phyloP scores from a whole-genome alignment of 2,797 vertebrate species.

The Syngnathus acus region DNA sequence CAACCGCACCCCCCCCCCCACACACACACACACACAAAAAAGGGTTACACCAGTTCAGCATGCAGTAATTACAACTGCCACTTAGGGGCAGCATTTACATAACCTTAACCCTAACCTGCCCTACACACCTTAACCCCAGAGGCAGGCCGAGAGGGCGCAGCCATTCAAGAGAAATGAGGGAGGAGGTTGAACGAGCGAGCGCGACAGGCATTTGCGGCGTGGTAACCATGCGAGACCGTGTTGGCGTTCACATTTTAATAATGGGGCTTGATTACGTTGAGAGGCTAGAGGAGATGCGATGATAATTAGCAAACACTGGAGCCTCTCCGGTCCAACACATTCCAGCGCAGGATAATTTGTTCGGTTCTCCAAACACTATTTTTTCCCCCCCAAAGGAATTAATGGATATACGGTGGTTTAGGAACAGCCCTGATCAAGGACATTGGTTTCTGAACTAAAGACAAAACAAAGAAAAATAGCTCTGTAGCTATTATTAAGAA shows the following conservation, averaged over 20 bases:
- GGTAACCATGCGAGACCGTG: neutral
- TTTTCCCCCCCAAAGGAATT: neutral
- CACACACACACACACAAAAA: constrained; percentile 19
- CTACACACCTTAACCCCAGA: constrained; percentile 26
- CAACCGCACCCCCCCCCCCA: no score
- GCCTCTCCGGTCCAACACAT: neutral
- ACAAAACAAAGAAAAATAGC: no score
- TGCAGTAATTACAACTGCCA: constrained; percentile 80
- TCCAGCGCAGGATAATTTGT: neutral
- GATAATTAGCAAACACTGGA: neutral
- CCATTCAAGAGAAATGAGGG: neutral
- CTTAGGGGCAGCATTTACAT: constrained; percentile 80
- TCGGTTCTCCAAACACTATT: neutral
- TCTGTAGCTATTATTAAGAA: no score
- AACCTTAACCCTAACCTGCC: constrained; percentile 56
- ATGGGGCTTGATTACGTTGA: neutral
- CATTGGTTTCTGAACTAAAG: no score
- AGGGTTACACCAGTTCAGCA: constrained; percentile 51
- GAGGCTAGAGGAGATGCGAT: neutral
- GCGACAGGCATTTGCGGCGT: neutral
- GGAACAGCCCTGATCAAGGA: no score
- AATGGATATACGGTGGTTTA: neutral
- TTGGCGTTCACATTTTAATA: neutral
- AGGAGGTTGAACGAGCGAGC: neutral
- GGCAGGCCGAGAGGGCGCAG: constrained; percentile 5